Evolutionary conservation across 2,797 vertebrate species (phyloP).

Genomic region (Crypturellus tataupa): DNA sequence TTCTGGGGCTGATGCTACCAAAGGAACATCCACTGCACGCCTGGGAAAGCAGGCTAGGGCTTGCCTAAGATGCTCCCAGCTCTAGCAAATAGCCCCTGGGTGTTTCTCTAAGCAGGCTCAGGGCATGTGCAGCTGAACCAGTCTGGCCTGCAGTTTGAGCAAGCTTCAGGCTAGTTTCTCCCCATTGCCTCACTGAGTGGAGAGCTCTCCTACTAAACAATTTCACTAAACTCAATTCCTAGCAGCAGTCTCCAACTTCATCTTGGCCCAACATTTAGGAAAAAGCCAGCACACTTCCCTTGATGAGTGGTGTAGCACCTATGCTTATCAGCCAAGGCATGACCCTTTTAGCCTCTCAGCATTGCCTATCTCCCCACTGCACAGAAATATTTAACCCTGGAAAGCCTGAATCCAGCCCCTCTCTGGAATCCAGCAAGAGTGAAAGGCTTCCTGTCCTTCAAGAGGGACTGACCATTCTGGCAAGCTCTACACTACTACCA

Average conservation of each 20-base stretch:
- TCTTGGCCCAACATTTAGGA: not conserved
- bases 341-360: not conserved
- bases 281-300: not conserved
- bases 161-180: not conserved
- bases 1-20: not conserved
- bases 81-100: not conserved
- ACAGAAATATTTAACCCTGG: not conserved
- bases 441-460: not conserved
- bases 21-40: not conserved
- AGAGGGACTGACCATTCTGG: not conserved
- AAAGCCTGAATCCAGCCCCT: not conserved
- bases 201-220: not conserved
- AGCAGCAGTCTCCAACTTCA: not conserved
- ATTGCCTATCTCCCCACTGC: not conserved
- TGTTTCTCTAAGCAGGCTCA: not conserved
- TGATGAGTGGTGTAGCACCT: not conserved
- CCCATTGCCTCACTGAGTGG: not conserved
- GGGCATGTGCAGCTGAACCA: not conserved
- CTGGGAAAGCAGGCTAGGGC: not conserved
- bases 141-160: not conserved
- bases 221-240: not conserved
- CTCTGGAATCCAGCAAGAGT: not conserved
- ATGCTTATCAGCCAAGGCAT: not conserved
- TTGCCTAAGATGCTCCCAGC: not conserved
- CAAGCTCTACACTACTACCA: conserved; percentile 25